A percentile compares a stretch with the other conserved stretches of the same genome.
These are phyloP conservation scores for Leguminivora glycinivorella DNA, from an alignment of 1,140 invertebrate genomes.

Conservation along the genomic window DNA sequence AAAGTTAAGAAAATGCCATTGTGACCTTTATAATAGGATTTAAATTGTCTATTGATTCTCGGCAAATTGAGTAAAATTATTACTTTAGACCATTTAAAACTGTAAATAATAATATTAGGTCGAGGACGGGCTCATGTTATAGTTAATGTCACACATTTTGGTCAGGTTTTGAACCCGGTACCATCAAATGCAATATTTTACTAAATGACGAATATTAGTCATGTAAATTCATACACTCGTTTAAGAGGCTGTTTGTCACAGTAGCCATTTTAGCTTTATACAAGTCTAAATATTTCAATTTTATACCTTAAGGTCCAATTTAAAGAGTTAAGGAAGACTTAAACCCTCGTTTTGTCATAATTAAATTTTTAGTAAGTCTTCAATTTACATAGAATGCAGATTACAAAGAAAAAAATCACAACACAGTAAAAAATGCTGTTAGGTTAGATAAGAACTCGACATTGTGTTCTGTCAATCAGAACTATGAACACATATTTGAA, in stretches of 20 bases:
- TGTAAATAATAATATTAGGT: neutral
- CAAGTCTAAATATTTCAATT: neutral
- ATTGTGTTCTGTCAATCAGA: neutral
- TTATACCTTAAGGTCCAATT: neutral
- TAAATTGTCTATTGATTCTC: neutral
- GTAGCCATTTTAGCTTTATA: neutral
- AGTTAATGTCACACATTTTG: neutral
- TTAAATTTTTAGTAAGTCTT: neutral
- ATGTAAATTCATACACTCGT: neutral
- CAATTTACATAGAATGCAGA: too few species aligned
- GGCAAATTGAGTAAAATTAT: neutral
- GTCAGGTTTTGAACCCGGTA: slow-evolving; percentile 14
- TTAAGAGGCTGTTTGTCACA: neutral
- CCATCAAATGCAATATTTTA: slow-evolving; percentile 12
- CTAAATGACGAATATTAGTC: neutral
- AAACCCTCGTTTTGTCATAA: neutral
- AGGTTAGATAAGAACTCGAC: neutral
- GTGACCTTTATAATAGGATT: too few species aligned
- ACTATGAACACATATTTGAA: too few species aligned
- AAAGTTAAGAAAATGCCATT: too few species aligned
- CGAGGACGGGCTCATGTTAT: slow-evolving; percentile 2
- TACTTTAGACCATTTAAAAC: neutral
- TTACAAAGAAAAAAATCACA: neutral
- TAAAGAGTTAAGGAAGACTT: slow-evolving; percentile 1
- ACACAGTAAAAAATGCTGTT: neutral